Conservation (phyloP, 2,113 vertebrate genomes). For the Platichthys flesus region DNA sequence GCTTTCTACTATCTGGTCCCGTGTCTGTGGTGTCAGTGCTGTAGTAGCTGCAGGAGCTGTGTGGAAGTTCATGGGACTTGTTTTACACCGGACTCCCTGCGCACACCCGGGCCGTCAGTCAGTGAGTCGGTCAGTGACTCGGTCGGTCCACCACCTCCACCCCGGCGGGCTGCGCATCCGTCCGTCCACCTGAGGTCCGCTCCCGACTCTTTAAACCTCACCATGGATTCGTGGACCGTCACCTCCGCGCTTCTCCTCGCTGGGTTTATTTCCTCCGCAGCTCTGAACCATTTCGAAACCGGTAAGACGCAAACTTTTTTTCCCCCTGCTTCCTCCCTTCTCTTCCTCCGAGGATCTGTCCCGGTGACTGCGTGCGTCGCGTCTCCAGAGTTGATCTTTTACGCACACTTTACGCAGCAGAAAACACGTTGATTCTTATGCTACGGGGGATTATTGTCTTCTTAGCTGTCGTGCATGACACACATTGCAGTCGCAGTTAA, state of each 20-base stretch:
- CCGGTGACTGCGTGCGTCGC: not conserved
- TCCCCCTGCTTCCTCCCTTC: not conserved
- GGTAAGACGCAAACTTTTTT: conserved; percentile 73
- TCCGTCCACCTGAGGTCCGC: conserved; percentile 71
- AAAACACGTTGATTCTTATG: no score
- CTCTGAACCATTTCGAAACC: conserved; percentile 79
- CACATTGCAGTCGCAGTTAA: no score
- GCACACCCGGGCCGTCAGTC: conserved; percentile 9
- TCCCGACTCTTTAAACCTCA: conserved; percentile 14
- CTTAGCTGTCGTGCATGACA: no score
- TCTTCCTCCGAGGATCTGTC: conserved; percentile 21
- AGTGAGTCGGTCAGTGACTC: not conserved
- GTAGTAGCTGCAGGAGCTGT: conserved; percentile 63
- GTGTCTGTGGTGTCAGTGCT: conserved; percentile 66
- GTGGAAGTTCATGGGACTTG: conserved; percentile 77
- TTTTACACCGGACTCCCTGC: conserved; percentile 25
- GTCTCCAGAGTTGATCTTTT: conserved; percentile 40
- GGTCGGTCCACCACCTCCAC: conserved; percentile 1
- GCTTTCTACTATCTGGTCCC: conserved; percentile 76
- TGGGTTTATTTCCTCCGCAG: conserved; percentile 70
- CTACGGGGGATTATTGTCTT: no score
- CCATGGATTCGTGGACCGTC: conserved; percentile 80
- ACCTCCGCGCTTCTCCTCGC: conserved; percentile 76
- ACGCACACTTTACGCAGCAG: no score
- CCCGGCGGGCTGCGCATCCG: conserved; percentile 60